These are phyloP conservation scores for Pseudorhiza aurosa DNA, from an alignment of 30 jellyfish, hydroid and myxozoan species.

Conservation along the genomic window DNA sequence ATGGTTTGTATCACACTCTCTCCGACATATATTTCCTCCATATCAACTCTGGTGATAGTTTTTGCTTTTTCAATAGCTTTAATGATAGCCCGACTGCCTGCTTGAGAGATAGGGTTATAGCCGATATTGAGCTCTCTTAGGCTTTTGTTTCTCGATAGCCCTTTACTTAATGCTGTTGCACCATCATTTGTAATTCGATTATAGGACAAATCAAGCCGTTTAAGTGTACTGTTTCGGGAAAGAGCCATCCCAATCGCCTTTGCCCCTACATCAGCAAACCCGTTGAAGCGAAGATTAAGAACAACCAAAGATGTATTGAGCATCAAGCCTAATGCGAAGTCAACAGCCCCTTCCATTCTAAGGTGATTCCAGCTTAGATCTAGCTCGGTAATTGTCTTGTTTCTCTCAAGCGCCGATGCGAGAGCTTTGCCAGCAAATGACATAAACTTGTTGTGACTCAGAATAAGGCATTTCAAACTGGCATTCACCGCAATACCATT, in stretches of 20 bases:
- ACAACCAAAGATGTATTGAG: slow-evolving; percentile 21
- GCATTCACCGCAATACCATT: slow-evolving; percentile 26
- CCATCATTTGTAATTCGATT: slow-evolving; percentile 31
- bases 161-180: slow-evolving; percentile 17
- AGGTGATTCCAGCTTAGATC: slow-evolving; percentile 80
- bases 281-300: slow-evolving; percentile 60
- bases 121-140: slow-evolving; percentile 15
- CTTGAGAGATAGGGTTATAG: slow-evolving; percentile 27
- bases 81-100: slow-evolving; percentile 18
- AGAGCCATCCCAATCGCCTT: slow-evolving; percentile 65
- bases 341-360: slow-evolving; percentile 65
- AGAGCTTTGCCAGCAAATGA: slow-evolving; percentile 48
- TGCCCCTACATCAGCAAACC: slow-evolving; percentile 72
- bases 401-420: slow-evolving; percentile 37
- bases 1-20: not conserved
- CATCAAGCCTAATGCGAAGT: slow-evolving; percentile 33
- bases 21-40: slow-evolving; percentile 30
- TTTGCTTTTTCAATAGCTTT: slow-evolving; percentile 9
- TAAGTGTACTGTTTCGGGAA: slow-evolving; percentile 9
- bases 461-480: slow-evolving; percentile 8
- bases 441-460: slow-evolving; percentile 57
- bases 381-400: slow-evolving; percentile 24
- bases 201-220: slow-evolving; percentile 21
- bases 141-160: slow-evolving; percentile 19
- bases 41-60: not conserved